Conservation (phyloP, 2,888 invertebrate genomes). For the Papilio demoleus region DNA sequence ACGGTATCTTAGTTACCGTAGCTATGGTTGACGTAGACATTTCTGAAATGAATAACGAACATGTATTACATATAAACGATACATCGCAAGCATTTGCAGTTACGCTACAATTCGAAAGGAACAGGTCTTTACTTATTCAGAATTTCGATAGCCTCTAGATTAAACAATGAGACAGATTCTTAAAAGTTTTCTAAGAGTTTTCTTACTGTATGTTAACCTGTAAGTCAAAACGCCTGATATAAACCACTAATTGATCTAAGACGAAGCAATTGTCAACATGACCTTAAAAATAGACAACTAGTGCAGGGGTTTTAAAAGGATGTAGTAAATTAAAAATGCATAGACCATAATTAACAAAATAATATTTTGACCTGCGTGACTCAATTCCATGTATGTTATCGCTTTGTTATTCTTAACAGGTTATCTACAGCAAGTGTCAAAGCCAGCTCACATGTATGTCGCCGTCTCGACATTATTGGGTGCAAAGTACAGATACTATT, state of each 20-base stretch:
- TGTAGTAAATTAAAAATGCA: neutral
- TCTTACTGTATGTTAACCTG: too few relatives aligned
- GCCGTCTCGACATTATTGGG: neutral
- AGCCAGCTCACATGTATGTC: neutral
- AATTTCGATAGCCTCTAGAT: too few relatives aligned
- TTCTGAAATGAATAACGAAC: conserved; percentile 48
- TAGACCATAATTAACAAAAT: neutral
- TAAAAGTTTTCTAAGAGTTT: too few relatives aligned
- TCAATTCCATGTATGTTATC: neutral
- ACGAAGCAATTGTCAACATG: too few relatives aligned
- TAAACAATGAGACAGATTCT: too few relatives aligned
- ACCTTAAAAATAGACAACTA: neutral
- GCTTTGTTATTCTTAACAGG: conserved; percentile 5
- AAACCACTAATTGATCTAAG: too few relatives aligned
- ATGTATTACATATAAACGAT: neutral
- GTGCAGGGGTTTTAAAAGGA: neutral
- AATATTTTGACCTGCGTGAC: neutral
- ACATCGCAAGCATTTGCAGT: neutral
- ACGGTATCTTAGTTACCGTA: conserved; percentile 62
- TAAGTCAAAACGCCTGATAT: too few relatives aligned
- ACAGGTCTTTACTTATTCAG: too few relatives aligned
- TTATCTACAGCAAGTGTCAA: conserved; percentile 6
- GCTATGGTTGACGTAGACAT: conserved; percentile 42
- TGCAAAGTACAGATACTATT: conserved; percentile 3
- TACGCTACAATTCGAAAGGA: too few relatives aligned